Percentiles rank a stretch among this genome's conserved stretches.
Evolutionary conservation across 1,140 invertebrate genomes (phyloP).

Genomic region (Daktulosphaira vitifoliae): DNA sequence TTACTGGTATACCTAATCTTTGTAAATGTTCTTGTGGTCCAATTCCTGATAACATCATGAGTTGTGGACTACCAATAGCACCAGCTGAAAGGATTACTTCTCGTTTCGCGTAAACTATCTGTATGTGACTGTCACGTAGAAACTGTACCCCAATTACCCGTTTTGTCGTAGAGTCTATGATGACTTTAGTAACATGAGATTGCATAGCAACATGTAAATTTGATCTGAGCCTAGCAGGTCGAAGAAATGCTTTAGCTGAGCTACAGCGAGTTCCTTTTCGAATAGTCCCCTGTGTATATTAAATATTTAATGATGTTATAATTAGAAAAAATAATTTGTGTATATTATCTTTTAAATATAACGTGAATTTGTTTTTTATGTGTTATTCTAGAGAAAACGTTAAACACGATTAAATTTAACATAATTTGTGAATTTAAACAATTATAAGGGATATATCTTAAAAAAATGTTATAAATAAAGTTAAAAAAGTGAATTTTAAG

Average conservation of each 20-base stretch:
- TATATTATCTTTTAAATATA: too few relatives aligned
- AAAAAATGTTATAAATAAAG: too few relatives aligned
- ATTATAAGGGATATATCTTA: too few relatives aligned
- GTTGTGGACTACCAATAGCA: conserved; percentile 66
- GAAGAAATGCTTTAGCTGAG: conserved; percentile 79
- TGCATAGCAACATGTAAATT: conserved; percentile 74
- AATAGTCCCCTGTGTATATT: conserved; percentile 69
- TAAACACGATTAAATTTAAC: too few relatives aligned
- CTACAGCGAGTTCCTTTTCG: conserved; percentile 75
- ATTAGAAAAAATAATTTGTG: too few relatives aligned
- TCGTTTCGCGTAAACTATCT: conserved; percentile 57
- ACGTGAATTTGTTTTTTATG: too few relatives aligned
- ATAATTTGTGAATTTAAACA: too few relatives aligned
- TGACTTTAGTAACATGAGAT: conserved; percentile 60
- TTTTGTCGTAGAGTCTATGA: conserved; percentile 62
- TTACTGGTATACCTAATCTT: conserved; percentile 57
- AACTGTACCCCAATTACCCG: conserved; percentile 67
- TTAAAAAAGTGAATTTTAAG: too few relatives aligned
- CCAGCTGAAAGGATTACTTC: conserved; percentile 74
- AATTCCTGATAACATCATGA: conserved; percentile 80
- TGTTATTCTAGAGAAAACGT: too few relatives aligned
- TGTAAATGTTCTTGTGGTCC: conserved; percentile 67
- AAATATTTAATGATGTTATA: too few relatives aligned
- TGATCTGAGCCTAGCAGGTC: conserved; percentile 61
- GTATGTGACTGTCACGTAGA: conserved; percentile 55